These are phyloP conservation scores for Cryptophagus acutangulus DNA, from an alignment of 2,888 invertebrate genomes.

Conservation along the genomic window DNA sequence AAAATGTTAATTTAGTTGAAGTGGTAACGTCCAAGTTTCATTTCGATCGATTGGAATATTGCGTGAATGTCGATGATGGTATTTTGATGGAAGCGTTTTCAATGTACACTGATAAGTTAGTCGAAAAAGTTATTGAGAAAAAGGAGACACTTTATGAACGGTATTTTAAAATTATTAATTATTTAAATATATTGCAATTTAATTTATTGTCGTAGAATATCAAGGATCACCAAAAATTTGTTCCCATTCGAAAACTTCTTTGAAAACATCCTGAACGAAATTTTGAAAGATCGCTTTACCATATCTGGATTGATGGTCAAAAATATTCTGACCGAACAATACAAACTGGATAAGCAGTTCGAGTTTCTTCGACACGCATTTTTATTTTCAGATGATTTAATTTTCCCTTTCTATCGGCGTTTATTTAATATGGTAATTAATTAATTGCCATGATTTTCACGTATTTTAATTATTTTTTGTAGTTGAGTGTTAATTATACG, in stretches of 20 bases:
- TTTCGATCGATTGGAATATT: neutral
- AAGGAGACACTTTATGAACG: no score
- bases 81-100: neutral
- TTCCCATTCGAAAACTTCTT: constrained; percentile 39
- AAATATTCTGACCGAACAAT: constrained; percentile 38
- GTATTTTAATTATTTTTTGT: constrained; percentile 13
- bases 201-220: constrained; percentile 32
- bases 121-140: no score
- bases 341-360: constrained; percentile 40
- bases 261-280: constrained; percentile 33
- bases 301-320: constrained; percentile 42
- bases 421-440: constrained; percentile 39
- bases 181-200: neutral
- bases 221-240: constrained; percentile 33
- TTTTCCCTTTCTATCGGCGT: constrained; percentile 41
- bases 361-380: constrained; percentile 40
- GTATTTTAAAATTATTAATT: no score
- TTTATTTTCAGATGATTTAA: constrained; percentile 42
- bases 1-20: neutral
- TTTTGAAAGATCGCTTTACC: constrained; percentile 39
- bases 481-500: constrained; percentile 29
- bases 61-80: neutral
- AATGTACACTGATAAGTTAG: neutral
- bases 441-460: neutral
- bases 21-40: no score